These are phyloP conservation scores for Agapostemon virescens DNA, from an alignment of 2,888 invertebrate genomes.

Conservation along the genomic window DNA sequence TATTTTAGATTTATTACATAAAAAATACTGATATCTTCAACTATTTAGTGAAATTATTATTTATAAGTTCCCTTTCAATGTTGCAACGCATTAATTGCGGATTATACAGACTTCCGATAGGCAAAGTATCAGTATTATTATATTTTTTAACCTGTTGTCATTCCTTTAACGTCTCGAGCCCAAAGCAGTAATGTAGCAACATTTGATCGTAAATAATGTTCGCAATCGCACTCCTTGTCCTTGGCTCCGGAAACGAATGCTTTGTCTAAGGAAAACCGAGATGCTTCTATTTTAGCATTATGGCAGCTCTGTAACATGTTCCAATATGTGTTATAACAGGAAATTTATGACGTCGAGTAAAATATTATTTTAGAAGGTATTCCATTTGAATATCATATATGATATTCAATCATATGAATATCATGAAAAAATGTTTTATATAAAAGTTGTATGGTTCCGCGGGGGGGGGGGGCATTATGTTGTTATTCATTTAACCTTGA, in stretches of 20 bases:
- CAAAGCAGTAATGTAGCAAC: conserved; percentile 66
- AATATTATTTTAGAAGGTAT: background rate
- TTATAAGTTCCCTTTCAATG: background rate
- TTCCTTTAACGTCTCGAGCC: conserved; percentile 66
- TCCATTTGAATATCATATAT: too few relatives aligned
- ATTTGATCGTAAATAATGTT: conserved; percentile 60
- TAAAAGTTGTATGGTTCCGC: too few relatives aligned
- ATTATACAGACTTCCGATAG: background rate
- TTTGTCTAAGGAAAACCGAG: conserved; percentile 34
- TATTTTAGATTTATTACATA: too few relatives aligned
- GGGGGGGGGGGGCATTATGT: too few relatives aligned
- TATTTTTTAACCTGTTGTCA: conserved; percentile 66
- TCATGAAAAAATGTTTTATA: too few relatives aligned
- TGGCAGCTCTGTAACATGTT: conserved; percentile 53
- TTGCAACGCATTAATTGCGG: background rate
- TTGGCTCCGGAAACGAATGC: conserved; percentile 33
- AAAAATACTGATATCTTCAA: too few relatives aligned
- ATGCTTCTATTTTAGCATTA: background rate
- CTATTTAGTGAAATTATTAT: too few relatives aligned
- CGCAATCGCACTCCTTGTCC: conserved; percentile 65
- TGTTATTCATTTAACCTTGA: too few relatives aligned
- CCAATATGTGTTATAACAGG: background rate
- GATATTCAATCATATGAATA: too few relatives aligned
- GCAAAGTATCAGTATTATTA: too few relatives aligned
- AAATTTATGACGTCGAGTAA: background rate